Base-by-base conservation (phyloP, 1,140 invertebrate species). In the Pemphigus obesinymphae region DNA sequence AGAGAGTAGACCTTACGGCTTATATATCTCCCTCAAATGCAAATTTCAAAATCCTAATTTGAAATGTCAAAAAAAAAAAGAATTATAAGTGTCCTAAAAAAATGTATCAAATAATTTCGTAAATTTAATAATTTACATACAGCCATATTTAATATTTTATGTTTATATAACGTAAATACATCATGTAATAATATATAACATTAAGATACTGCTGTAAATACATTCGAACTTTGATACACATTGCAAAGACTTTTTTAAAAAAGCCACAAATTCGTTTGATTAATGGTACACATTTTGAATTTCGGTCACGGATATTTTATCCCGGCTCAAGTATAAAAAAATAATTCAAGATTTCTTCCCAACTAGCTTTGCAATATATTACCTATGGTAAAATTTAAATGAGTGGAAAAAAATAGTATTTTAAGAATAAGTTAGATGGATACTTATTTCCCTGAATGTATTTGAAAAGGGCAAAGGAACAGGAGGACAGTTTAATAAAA, bases 281-380 rank as follows among this genome's bases (percentile, higher is more conserved):
- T 43, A 40, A 78, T 58, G n/a, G n/a, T n/a, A 40, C 37, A 58
- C 50, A 58, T 78, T 78, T 58, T 78, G 34, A 58, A 78, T 78
- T 78, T 53, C 29, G 34, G 50, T 55, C 50, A 53, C 73, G 50
- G 58, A 78, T 78, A 26, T 78, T 78, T 78, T 78, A 58, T 78
- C 73, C 50, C 26, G 13, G 11, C 50, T 58, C 17, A 40, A 78
- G 15, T 50, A 31, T 50, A 73, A 48, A 73, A n/a, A 50, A 73
- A 45, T 50, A 50, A 31, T 50, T 50, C 23, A 31, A 50, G 70
- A 50, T 50, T 50, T 72, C 50, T 73, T 8, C 31, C 43, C 8
- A 50, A 31, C 43, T 50, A 34, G 6, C 73, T 58, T 58, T 55
- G 23, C 50, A 58, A 78, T 40, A 37, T 78, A 40, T 78, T 29